Evolutionary conservation across 2,797 vertebrate genomes (phyloP), one percentile per base, ranked within the genome.

Genomic region (Mastacembelus armatus): DNA sequence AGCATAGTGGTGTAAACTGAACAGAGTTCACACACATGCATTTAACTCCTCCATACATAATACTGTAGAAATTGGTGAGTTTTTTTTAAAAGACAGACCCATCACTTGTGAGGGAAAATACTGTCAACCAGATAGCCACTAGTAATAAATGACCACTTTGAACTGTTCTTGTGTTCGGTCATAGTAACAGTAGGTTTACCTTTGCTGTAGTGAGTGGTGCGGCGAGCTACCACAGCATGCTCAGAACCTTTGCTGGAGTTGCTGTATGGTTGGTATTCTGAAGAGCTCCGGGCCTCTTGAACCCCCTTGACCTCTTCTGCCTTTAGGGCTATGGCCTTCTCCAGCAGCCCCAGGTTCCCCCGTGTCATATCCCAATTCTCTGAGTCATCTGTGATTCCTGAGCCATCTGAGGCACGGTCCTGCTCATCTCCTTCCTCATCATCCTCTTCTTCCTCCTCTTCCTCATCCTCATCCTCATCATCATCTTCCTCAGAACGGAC

Each of bases 311-410:
- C 96, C 89, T 98, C 96, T 88, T 96, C 96, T 0, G 97, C 97
- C 85, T 99, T 98, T 77, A 98, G 90, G 0, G 97, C 97, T 0
- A 98, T 98, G 87, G 97, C 97, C 88, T 98, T 96, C 85, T 98
- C 97, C 85, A 99, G 91, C 55, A 98, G 93, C 18, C 96, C 96
- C 83, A 98, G 92, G 88, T 99, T 98, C 4, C 97, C 97, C 33
- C 96, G 92, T 0, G 96, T 96, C 96, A 98, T 94, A 80, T 98
- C 97, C 0, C 98, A 97, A 83, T 96, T 96, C 87, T 99, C 98
- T 0, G 95, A 97, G 88, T 97, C 98, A 0, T 98, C 97, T 0
- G 96, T 98, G 81, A 96, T 90, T 0, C 93, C 91, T 0, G 96
- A 97, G 71, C 96, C 95, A 68, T 96, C 96, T 19, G 96, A 97